These are phyloP conservation scores for Gordius sp. DNA, from an alignment of 2,888 invertebrate genomes.

Conservation along the genomic window DNA sequence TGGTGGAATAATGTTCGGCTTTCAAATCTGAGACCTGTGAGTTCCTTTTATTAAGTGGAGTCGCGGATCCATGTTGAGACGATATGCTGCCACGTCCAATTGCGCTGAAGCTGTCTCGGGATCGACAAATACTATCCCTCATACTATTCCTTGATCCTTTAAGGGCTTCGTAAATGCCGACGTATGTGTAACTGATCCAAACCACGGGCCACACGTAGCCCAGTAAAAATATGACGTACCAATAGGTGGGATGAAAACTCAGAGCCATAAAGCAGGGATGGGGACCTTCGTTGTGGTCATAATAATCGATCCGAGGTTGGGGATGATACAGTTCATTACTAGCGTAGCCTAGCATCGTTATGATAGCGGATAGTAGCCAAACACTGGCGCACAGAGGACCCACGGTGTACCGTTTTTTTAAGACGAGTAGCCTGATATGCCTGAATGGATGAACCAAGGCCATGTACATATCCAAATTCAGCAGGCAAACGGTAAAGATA, in stretches of 20 bases:
- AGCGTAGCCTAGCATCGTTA: too few relatives aligned
- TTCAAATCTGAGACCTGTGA: too few relatives aligned
- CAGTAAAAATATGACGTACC: background rate
- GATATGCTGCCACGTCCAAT: too few relatives aligned
- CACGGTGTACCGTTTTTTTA: background rate
- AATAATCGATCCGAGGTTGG: too few relatives aligned
- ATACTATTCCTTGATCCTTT: background rate
- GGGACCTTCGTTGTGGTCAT: too few relatives aligned
- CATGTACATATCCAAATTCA: constrained; percentile 9
- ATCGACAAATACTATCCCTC: background rate
- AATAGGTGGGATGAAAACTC: background rate
- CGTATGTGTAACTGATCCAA: background rate
- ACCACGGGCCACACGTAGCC: background rate
- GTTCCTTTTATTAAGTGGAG: too few relatives aligned
- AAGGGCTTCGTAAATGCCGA: background rate
- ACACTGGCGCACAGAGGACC: background rate
- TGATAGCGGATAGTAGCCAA: too few relatives aligned
- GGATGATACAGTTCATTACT: too few relatives aligned
- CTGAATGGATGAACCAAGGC: background rate
- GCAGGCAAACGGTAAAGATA: constrained; percentile 8
- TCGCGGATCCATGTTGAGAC: too few relatives aligned
- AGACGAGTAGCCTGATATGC: background rate
- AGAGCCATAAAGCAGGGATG: background rate
- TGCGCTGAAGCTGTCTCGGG: too few relatives aligned
- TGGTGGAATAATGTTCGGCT: too few relatives aligned